Percentiles rank a stretch among this genome's conserved stretches.
Evolutionary conservation across 2,888 invertebrate genomes (phyloP).

Genomic region (Apamea monoglypha): DNA sequence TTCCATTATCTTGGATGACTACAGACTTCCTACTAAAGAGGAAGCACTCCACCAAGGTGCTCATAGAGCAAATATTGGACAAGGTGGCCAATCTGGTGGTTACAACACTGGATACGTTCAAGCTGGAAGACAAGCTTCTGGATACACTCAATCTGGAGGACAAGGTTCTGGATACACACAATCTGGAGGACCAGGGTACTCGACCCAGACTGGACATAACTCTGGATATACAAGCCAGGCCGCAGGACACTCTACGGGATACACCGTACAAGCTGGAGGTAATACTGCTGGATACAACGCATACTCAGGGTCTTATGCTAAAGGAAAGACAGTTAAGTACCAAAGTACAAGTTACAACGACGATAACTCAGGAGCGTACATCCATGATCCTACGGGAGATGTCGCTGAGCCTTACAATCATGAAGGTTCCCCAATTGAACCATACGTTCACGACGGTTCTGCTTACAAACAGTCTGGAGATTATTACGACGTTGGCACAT

Average conservation of each 20-base stretch:
- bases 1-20: slow-evolving; percentile 85
- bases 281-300: slow-evolving; percentile 42
- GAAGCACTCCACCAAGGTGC: slow-evolving; percentile 63
- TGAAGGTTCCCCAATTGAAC: slow-evolving; percentile 78
- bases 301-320: slow-evolving; percentile 37
- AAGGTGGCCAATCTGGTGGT: slow-evolving; percentile 34
- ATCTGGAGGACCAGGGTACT: slow-evolving; percentile 44
- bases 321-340: slow-evolving; percentile 65
- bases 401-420: slow-evolving; percentile 86
- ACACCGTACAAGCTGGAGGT: slow-evolving; percentile 44
- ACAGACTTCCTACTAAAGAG: slow-evolving; percentile 80
- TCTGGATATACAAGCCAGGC: slow-evolving; percentile 41
- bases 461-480: slow-evolving; percentile 78
- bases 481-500: slow-evolving; percentile 75
- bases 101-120: slow-evolving; percentile 42
- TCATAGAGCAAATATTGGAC: slow-evolving; percentile 33
- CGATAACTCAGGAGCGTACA: slow-evolving; percentile 85
- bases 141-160: not conserved
- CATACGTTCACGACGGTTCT: slow-evolving; percentile 80
- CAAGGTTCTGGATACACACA: not conserved
- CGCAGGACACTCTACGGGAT: slow-evolving; percentile 32
- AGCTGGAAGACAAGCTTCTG: slow-evolving; percentile 21
- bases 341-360: slow-evolving; percentile 74
- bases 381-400: slow-evolving; percentile 87
- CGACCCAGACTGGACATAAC: slow-evolving; percentile 41